Base-by-base conservation (phyloP, 2,888 invertebrate species). In the Cloeon dipterum region DNA sequence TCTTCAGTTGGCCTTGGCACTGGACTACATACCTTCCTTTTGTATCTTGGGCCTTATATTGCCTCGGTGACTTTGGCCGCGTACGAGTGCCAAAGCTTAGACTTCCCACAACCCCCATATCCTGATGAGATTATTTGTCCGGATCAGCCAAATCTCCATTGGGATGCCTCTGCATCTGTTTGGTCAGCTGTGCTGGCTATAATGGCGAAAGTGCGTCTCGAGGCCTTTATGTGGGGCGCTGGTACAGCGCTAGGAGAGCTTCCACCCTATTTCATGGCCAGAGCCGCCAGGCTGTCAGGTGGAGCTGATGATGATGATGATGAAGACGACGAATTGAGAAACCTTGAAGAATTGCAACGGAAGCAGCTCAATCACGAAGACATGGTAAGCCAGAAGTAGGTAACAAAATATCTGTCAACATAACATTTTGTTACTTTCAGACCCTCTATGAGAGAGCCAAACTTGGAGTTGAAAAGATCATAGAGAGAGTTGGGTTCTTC, bases 181-280 rank as follows among this genome's bases (percentile, higher is more conserved):
- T 29, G 29, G 29, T n/a, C 29, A 8, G 29, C 83, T 18, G 71
- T 98, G 47, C 82, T 86, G 70, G 76, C 75, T 46, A 93, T 96
- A 44, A 89, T 96, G 81, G 70, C 79, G 21, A 94, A 94, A 61
- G 59, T 59, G 26, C 72, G 93, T 18, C 62, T 93, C 43, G 98
- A 98, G 61, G 85, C 91, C 10, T 85, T 96, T 68, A 76, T 96
- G 64, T 98, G 98, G 98, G 93, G 88, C 3, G 73, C 82, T 17
- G 88, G 98, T 4, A 99, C 98, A 0, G 98, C 98, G 1, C 63
- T 99, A n/a, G 98, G 98, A 0, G 98, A 99, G 56, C 59, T 99
- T 45, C 98, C 98, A 3, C 98, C 98, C 0, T 99, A 98, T 65
- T 99, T 99, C 59, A 94, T 99, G 93, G 98, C 98, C n/a, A 65